Conservation (phyloP, 1,140 invertebrate species). For the Hypothenemus hampei region DNA sequence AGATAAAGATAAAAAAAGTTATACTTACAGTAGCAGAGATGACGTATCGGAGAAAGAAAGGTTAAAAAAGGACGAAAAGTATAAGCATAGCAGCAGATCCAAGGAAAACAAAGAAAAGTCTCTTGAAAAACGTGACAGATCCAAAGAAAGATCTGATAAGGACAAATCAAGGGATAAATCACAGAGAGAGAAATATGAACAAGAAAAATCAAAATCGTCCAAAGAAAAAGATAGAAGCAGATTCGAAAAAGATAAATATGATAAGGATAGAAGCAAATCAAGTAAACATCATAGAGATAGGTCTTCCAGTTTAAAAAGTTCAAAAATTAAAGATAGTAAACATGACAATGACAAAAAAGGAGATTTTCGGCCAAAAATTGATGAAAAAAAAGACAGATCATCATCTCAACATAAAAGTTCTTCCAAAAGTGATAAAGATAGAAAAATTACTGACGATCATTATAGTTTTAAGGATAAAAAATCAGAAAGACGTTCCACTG, state of each 20-base stretch:
- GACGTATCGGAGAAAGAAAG: slow-evolving; percentile 33
- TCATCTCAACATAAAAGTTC: too few species aligned
- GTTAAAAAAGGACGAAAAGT: slow-evolving; percentile 37
- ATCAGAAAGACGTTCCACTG: slow-evolving; percentile 50
- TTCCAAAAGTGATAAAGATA: slow-evolving; percentile 31
- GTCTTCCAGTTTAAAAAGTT: slow-evolving; percentile 35
- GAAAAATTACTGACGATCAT: slow-evolving; percentile 50
- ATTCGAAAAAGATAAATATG: slow-evolving; percentile 25
- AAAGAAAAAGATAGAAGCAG: slow-evolving; percentile 26
- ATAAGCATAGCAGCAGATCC: slow-evolving; percentile 30
- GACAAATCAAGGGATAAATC: slow-evolving; percentile 27
- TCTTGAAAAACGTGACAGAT: slow-evolving; percentile 27
- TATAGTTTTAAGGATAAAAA: slow-evolving; percentile 51
- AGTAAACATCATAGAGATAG: slow-evolving; percentile 22
- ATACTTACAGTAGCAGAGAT: slow-evolving; percentile 30
- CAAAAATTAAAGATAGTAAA: slow-evolving; percentile 24
- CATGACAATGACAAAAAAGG: slow-evolving; percentile 16
- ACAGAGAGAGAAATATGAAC: slow-evolving; percentile 32
- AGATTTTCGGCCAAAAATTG: slow-evolving; percentile 24
- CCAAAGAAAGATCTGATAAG: slow-evolving; percentile 28
- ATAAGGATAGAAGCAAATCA: slow-evolving; percentile 31
- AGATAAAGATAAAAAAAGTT: slow-evolving; percentile 41
- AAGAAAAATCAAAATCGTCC: slow-evolving; percentile 18
- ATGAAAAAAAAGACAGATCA: slow-evolving; percentile 13
- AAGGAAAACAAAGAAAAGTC: slow-evolving; percentile 38